Base-by-base conservation (phyloP, 2,113 vertebrate genomes). In the Antechinus stuartii region DNA sequence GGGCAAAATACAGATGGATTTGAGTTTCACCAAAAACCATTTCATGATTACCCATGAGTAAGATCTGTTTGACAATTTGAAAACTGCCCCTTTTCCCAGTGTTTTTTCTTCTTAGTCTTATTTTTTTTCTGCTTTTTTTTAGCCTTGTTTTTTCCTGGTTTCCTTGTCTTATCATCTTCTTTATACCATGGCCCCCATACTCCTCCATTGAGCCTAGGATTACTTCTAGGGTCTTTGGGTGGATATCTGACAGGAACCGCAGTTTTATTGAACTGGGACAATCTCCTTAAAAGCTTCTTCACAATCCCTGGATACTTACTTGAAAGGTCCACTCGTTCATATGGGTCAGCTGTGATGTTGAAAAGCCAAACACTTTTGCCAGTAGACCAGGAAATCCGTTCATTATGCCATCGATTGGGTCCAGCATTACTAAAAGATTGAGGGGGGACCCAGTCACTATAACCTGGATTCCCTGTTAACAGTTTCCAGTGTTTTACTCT, bases 141-240 rank as follows among this genome's bases (percentile, higher is more conserved):
- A 95, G 98, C 98, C 92, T 98, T 98, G 23, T 94, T 98, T 98
- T 98, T 99, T 25, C 97, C 96, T 0, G 96, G 25, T 89, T 99
- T 98, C 93, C 98, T 98, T 54, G 98, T 98, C 94, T 99, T 99
- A 26, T 98, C 98, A 0, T 99, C 99, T 2, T 99, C 99, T 96
- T 99, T 99, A 97, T 99, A 99, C 99, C 99, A 99, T 0, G 99
- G 99, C 0, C 99, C 99, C 99, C 99, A 99, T 23, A 99, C 99
- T 0, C 99, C 99, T 10, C 99, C 99, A 0, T 99, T 99, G 96
- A 99, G 99, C 97, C 99, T 99, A 0, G 99, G 99, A 97, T 99
- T 99, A 50, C 99, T 99, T 76, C 99, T 98, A 30, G 99, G 99
- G 98, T 99, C 99, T 96, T 99, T 99, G 0, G 99, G 98, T 0